Conservation (phyloP, 2,888 invertebrate genomes). For the Sesia bembeciformis region DNA sequence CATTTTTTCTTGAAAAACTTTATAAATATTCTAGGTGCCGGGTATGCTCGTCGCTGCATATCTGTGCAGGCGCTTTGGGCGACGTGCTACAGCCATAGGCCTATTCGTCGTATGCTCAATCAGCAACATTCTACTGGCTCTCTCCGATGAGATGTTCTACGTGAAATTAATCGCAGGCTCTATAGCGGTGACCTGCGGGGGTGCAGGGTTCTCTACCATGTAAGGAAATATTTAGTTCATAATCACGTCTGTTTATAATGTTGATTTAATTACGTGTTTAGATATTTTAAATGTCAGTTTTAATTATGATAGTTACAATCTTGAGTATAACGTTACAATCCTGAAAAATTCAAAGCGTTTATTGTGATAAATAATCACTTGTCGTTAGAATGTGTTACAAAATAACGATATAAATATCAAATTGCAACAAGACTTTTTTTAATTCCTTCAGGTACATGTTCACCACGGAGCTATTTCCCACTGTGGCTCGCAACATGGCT, state of each 20-base stretch:
- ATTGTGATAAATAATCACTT: too few species aligned
- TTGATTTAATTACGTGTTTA: too few species aligned
- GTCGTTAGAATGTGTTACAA: too few species aligned
- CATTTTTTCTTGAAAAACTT: too few species aligned
- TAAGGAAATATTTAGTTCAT: background rate
- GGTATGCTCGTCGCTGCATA: background rate
- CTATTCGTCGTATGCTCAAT: background rate
- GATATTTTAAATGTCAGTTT: too few species aligned
- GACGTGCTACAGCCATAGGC: background rate
- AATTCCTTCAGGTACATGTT: constrained; percentile 40
- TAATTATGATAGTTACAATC: too few species aligned
- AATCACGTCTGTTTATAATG: too few species aligned
- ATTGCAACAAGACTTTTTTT: background rate
- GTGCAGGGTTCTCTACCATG: background rate
- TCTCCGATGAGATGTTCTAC: background rate
- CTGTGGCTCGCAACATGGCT: constrained; percentile 71
- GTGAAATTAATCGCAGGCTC: background rate
- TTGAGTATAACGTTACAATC: too few species aligned
- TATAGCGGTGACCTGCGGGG: background rate
- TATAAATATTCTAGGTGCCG: background rate
- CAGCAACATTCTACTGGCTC: background rate
- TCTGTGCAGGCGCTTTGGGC: background rate
- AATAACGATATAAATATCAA: too few species aligned
- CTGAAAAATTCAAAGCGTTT: too few species aligned
- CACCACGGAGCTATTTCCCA: constrained; percentile 76